These are phyloP conservation scores for Bombus superbus DNA, from an alignment of 1,140 invertebrate species.

Conservation along the genomic window DNA sequence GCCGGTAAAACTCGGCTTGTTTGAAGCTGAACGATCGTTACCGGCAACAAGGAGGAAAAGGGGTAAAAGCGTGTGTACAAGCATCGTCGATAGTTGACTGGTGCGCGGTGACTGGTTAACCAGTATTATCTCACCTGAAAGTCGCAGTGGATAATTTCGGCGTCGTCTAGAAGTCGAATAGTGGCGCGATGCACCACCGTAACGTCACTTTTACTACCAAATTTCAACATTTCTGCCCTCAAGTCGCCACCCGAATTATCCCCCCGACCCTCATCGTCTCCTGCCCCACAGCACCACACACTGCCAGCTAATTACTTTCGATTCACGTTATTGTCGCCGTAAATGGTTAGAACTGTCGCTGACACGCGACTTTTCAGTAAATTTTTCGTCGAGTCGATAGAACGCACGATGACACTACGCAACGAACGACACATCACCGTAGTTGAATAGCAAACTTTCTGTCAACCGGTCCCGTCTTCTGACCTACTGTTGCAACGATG, in stretches of 20 bases:
- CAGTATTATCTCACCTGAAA: constrained; percentile 90
- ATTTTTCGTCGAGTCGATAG: constrained; percentile 36
- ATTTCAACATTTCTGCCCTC: constrained; percentile 86
- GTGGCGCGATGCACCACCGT: constrained; percentile 96
- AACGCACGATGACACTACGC: constrained; percentile 54
- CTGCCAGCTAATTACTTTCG: constrained; percentile 65
- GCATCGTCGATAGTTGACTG: constrained; percentile 1
- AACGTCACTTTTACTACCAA: constrained; percentile 91
- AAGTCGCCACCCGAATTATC: constrained; percentile 75
- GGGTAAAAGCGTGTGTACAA: constrained; percentile 43
- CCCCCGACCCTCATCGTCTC: constrained; percentile 72
- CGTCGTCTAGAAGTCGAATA: constrained; percentile 95
- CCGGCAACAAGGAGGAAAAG: constrained; percentile 15
- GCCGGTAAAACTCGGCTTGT: background rate
- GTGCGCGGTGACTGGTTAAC: background rate
- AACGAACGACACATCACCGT: constrained; percentile 63
- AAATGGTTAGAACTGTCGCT: constrained; percentile 3
- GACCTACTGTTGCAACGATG: constrained; percentile 48
- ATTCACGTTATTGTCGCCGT: constrained; percentile 17
- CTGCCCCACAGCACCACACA: constrained; percentile 75
- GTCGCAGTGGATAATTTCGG: constrained; percentile 96
- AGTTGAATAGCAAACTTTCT: constrained; percentile 58
- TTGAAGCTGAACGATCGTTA: constrained; percentile 35
- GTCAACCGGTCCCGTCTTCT: constrained; percentile 56
- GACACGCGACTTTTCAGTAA: constrained; percentile 42